Percentiles rank a stretch among this genome's conserved stretches.
Evolutionary conservation across 2,888 invertebrate species (phyloP).

Genomic region (Rotaria socialis): DNA sequence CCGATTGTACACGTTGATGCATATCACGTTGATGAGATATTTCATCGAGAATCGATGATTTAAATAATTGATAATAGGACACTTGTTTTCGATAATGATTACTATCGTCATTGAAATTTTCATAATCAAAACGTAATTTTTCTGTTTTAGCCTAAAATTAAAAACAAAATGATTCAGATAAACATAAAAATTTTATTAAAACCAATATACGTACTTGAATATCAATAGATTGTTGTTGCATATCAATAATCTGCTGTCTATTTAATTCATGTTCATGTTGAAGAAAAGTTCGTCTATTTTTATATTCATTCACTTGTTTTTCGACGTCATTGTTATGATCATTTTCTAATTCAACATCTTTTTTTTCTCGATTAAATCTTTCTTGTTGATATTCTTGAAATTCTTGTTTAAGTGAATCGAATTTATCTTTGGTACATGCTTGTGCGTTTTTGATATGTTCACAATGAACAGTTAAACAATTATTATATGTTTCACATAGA

Average conservation of each 20-base stretch:
- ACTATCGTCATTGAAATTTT: constrained; percentile 7
- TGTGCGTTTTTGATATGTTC: neutral
- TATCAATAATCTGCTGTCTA: neutral
- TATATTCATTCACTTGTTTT: neutral
- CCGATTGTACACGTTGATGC: neutral
- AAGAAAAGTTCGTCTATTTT: neutral
- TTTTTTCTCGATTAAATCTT: neutral
- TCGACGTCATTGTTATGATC: neutral
- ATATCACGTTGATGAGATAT: neutral
- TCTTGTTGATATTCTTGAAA: neutral
- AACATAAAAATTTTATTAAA: no score
- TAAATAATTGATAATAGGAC: neutral
- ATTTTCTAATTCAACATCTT: neutral
- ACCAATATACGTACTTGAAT: neutral
- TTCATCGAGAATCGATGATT: neutral
- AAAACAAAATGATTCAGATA: no score
- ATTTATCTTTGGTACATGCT: neutral
- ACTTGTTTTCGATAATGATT: constrained; percentile 4
- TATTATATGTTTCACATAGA: constrained; percentile 15
- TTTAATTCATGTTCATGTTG: neutral
- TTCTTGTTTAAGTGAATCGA: neutral
- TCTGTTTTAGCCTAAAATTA: neutral
- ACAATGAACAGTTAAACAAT: neutral
- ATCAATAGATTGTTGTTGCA: neutral
- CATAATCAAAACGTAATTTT: neutral